These are phyloP conservation scores for Lumbricus terrestris DNA, from an alignment of 2,888 invertebrate species.

Conservation along the genomic window DNA sequence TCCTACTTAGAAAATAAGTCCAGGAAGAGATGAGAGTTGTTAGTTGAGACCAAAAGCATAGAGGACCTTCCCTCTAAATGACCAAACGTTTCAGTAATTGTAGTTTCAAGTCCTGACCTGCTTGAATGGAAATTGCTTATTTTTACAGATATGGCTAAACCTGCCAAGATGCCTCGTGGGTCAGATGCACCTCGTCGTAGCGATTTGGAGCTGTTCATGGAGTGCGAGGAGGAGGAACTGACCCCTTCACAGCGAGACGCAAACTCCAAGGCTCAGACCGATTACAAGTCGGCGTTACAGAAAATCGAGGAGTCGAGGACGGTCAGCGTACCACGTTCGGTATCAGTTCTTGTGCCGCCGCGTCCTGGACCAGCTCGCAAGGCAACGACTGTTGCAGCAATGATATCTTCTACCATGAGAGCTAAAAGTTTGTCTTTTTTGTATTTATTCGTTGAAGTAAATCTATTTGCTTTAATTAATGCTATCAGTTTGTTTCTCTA, in stretches of 20 bases:
- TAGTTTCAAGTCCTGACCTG: background rate
- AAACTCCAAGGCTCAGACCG: background rate
- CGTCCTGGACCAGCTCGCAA: background rate
- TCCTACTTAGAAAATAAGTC: no score
- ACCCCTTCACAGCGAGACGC: constrained; percentile 50
- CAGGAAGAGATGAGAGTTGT: no score
- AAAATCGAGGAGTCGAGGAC: constrained; percentile 23
- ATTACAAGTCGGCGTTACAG: constrained; percentile 57
- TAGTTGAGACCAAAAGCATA: no score
- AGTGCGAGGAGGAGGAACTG: constrained; percentile 73
- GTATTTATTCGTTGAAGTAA: background rate
- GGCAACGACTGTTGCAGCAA: background rate
- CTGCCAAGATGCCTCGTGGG: background rate
- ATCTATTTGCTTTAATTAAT: background rate
- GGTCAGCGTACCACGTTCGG: background rate
- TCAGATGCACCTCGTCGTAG: background rate
- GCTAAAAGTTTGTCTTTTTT: background rate
- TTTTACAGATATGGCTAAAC: constrained; percentile 10
- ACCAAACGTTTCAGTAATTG: no score
- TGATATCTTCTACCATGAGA: background rate
- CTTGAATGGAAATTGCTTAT: background rate
- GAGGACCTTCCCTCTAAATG: no score
- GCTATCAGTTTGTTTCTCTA: background rate
- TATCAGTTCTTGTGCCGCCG: no score
- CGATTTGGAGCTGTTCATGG: constrained; percentile 59